phyloP scores from a whole-genome alignment of 2,797 vertebrate species.

The Scyliorhinus canicula region DNA sequence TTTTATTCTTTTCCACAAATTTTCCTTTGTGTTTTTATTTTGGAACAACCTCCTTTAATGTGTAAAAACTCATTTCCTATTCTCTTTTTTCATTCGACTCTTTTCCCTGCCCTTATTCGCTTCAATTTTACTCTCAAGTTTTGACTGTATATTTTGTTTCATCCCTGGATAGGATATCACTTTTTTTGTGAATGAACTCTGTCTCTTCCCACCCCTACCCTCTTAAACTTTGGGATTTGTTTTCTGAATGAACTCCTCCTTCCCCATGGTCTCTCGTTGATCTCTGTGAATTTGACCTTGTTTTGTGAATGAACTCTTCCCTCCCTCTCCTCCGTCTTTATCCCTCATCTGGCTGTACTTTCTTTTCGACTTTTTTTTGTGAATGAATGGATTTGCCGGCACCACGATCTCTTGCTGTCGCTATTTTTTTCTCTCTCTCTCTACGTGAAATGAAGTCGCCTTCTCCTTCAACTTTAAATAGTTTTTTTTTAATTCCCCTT shows the following conservation, averaged over 20 bases:
- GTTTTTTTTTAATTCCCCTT: background rate
- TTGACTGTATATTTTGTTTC: constrained; percentile 44
- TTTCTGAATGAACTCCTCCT: constrained; percentile 33
- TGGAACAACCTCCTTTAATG: too few species aligned
- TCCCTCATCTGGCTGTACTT: background rate
- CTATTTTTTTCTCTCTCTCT: background rate
- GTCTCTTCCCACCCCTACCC: background rate
- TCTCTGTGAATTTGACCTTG: constrained; percentile 20
- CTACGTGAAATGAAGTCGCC: background rate
- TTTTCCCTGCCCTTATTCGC: background rate
- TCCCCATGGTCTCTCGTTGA: constrained; percentile 12
- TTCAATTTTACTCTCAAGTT: background rate
- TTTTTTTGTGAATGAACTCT: constrained; percentile 56
- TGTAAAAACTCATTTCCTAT: background rate
- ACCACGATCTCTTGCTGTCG: background rate
- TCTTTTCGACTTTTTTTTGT: background rate
- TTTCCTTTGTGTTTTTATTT: constrained; percentile 42
- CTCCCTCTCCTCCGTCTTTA: background rate
- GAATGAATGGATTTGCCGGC: constrained; percentile 24
- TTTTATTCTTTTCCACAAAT: background rate
- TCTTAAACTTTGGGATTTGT: background rate
- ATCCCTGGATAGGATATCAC: constrained; percentile 48
- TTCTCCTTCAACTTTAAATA: constrained; percentile 2
- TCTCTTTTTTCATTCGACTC: background rate
- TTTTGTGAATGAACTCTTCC: constrained; percentile 22